phyloP scores from a whole-genome alignment of 1,140 invertebrate genomes.

The Diploscapter pachys region DNA sequence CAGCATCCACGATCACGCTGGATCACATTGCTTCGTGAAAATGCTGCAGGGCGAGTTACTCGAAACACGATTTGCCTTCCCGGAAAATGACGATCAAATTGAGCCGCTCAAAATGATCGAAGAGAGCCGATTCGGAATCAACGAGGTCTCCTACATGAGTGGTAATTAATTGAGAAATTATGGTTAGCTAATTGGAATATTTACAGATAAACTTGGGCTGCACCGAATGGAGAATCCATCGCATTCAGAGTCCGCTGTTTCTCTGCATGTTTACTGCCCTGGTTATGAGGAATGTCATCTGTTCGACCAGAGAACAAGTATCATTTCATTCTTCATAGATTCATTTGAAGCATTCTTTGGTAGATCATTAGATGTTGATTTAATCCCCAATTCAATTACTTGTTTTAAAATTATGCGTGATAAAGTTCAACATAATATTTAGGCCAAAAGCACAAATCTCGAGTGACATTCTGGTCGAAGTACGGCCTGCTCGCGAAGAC shows the following conservation, averaged over 20 bases:
- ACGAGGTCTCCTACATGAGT: conserved; percentile 90
- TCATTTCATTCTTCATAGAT: background rate
- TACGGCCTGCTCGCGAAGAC: background rate
- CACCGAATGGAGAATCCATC: conserved; percentile 93
- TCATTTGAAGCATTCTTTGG: background rate
- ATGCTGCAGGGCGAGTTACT: conserved; percentile 65
- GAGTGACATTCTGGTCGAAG: conserved; percentile 12
- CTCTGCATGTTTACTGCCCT: conserved; percentile 91
- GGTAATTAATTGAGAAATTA: conserved; percentile 66
- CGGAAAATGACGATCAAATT: conserved; percentile 54
- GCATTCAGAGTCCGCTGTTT: conserved; percentile 79
- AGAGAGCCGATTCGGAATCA: conserved; percentile 66
- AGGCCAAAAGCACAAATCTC: conserved; percentile 6
- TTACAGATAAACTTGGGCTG: conserved; percentile 81
- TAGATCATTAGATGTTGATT: background rate
- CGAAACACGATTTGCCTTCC: conserved; percentile 75
- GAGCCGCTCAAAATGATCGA: conserved; percentile 49
- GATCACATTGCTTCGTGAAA: conserved; percentile 97
- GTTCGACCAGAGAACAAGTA: conserved; percentile 69
- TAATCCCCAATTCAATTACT: background rate
- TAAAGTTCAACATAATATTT: background rate
- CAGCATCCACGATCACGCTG: conserved; percentile 89
- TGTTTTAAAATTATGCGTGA: background rate
- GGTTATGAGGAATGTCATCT: conserved; percentile 82
- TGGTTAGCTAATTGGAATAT: background rate